Percentiles rank a stretch among this genome's conserved stretches.
Conservation (phyloP, 2,113 vertebrate species). For the Megaceryle maxima region DNA sequence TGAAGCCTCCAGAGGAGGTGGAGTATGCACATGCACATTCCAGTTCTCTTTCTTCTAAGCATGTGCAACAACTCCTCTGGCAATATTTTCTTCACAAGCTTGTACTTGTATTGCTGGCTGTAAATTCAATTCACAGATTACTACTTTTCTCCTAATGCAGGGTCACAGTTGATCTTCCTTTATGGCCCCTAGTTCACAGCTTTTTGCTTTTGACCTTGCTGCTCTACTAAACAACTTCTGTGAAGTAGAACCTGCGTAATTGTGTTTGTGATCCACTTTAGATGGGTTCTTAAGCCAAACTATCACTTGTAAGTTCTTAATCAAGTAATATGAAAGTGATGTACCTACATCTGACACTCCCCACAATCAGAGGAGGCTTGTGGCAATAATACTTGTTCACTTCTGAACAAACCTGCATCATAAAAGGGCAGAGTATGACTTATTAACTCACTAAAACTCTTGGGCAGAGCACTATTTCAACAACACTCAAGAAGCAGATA, state of each 20-base stretch:
- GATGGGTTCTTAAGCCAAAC: not conserved
- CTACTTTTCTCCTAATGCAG: not conserved
- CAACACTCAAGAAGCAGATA: not conserved
- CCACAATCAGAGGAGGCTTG: not conserved
- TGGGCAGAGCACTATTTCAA: not conserved
- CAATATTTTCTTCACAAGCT: not conserved
- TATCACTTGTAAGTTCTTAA: not conserved
- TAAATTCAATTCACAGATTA: not conserved
- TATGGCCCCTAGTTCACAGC: not conserved
- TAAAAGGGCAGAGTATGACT: not conserved
- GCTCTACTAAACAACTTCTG: not conserved
- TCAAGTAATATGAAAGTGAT: not conserved
- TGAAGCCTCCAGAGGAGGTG: rapidly evolving
- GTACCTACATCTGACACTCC: rapidly evolving
- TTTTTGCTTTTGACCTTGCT: not conserved
- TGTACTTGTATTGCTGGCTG: not conserved
- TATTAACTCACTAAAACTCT: not conserved
- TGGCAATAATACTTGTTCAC: rapidly evolving
- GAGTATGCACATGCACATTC: rapidly evolving
- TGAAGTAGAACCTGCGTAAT: not conserved
- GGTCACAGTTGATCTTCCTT: not conserved
- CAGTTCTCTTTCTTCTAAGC: not conserved
- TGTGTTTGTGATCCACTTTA: not conserved
- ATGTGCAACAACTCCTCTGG: not conserved
- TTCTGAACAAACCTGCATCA: not conserved